Base-by-base conservation (phyloP, 1,140 invertebrate species). In the Oryctes rhinoceros region DNA sequence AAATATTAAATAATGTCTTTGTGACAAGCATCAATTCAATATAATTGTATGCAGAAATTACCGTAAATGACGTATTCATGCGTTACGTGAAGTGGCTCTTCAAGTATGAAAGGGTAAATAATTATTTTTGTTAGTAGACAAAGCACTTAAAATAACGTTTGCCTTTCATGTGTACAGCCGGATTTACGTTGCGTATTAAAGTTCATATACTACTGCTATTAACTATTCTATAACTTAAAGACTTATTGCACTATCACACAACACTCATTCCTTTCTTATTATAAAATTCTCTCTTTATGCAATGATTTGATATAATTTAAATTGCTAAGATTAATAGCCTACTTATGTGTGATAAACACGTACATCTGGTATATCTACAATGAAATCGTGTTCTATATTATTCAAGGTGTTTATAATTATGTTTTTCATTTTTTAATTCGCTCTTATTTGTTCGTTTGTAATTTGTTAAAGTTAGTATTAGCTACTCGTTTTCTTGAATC, bases 11-110 rank as follows among this genome's bases (percentile, higher is more conserved):
- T 53, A 53, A 53, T 18, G 18, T 59, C 1, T 5, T 59, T 18
- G 53, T 18, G 15, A 18, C n/a, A 18, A 59, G 53, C 18, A n/a
- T 59, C 53, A 59, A 59, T 59, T 59, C 53, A 59, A 18, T 18
- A 59, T 59, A 59, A 59, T 59, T 59, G 15, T 18, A 59, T 59
- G 53, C 53, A 59, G 53, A 59, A 59, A 59, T 59, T 59, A 59
- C 53, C 15, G 53, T 59, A 59, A 59, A 59, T 18, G 53, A 59
- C 53, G 53, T n/a, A 59, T 59, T 59, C 53, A 59, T 15, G 15
- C 53, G 18, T 59, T 59, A 59, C n/a, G 53, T 59, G 53, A 18
- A 59, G 53, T 59, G 53, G 53, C 53, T 59, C 53, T 59, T 59
- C 13, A 59, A 59, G 18, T 59, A 59, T 59, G 53, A 59, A 59